Conservation (phyloP, 2,888 invertebrate species). For the Platypus cylindrus region DNA sequence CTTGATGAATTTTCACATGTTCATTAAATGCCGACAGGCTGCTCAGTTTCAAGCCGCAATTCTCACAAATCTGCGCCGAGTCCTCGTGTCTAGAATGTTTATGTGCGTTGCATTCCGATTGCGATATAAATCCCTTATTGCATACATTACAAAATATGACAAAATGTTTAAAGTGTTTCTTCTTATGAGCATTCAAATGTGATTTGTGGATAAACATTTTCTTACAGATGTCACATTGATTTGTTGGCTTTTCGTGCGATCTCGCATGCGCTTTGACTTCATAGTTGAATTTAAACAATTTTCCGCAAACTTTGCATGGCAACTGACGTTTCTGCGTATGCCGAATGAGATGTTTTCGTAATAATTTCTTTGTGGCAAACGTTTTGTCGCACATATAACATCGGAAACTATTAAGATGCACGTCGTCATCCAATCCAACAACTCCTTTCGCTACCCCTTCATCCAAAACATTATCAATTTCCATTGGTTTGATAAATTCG, state of each 20-base stretch:
- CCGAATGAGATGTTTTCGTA: slow-evolving; percentile 29
- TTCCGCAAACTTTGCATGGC: slow-evolving; percentile 29
- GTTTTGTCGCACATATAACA: slow-evolving; percentile 28
- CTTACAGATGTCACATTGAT: slow-evolving; percentile 46
- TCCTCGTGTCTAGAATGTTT: slow-evolving; percentile 24
- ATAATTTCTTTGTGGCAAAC: slow-evolving; percentile 27
- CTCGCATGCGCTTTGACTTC: slow-evolving; percentile 37
- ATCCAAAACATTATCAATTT: slow-evolving; percentile 17
- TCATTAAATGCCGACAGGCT: slow-evolving; percentile 24
- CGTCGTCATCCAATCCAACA: slow-evolving; percentile 4
- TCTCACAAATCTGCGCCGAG: slow-evolving; percentile 23
- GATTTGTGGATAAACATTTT: slow-evolving; percentile 48
- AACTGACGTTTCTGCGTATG: slow-evolving; percentile 27
- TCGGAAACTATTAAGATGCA: slow-evolving; percentile 18
- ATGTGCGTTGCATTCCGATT: slow-evolving; percentile 24
- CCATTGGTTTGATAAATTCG: slow-evolving; percentile 29
- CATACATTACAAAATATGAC: slow-evolving; percentile 28
- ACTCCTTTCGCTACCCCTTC: slow-evolving; percentile 5
- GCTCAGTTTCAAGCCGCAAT: slow-evolving; percentile 23
- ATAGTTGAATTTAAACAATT: slow-evolving; percentile 28
- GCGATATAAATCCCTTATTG: slow-evolving; percentile 27
- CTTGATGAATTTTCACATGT: slow-evolving; percentile 24
- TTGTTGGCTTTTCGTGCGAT: slow-evolving; percentile 43
- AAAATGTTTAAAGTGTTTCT: slow-evolving; percentile 41
- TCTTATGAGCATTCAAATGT: slow-evolving; percentile 44